phyloP scores from a whole-genome alignment of 1,140 invertebrate genomes.

The Drosophila malerkotliana region DNA sequence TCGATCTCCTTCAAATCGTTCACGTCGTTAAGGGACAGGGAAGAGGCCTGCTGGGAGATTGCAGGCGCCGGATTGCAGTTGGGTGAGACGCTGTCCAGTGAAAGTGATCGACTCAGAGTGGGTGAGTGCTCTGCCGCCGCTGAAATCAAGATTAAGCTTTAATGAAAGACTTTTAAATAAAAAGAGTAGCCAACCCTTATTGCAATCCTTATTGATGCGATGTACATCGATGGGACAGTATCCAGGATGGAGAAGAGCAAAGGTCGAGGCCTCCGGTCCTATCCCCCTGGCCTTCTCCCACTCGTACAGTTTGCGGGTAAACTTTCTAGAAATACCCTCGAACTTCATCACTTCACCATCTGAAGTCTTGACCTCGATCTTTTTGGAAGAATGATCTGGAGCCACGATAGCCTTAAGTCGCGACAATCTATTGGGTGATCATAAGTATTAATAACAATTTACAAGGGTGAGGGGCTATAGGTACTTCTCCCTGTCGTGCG shows the following conservation, averaged over 20 bases:
- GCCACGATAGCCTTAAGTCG: constrained; percentile 87
- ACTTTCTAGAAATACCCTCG: constrained; percentile 93
- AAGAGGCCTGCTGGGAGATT: constrained; percentile 87
- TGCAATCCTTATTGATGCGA: constrained; percentile 69
- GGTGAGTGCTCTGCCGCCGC: constrained; percentile 67
- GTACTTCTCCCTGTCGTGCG: constrained; percentile 77
- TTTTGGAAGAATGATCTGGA: constrained; percentile 86
- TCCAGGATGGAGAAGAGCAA: constrained; percentile 88
- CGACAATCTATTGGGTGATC: constrained; percentile 84
- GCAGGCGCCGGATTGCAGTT: constrained; percentile 84
- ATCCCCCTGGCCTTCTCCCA: constrained; percentile 95
- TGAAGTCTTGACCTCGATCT: constrained; percentile 91
- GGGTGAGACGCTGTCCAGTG: constrained; percentile 88
- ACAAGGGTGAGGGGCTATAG: background rate
- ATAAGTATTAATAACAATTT: background rate
- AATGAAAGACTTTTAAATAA: background rate
- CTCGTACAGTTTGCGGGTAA: constrained; percentile 94
- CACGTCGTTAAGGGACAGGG: constrained; percentile 89
- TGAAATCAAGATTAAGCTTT: constrained; percentile 1
- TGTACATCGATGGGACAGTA: constrained; percentile 83
- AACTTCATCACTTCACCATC: constrained; percentile 91
- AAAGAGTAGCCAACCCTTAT: constrained; percentile 50
- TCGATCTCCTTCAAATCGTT: constrained; percentile 85
- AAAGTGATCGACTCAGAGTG: constrained; percentile 87
- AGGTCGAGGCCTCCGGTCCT: constrained; percentile 91